phyloP scores from a whole-genome alignment of 2,888 invertebrate species.

The Apomyelois bistriatella region DNA sequence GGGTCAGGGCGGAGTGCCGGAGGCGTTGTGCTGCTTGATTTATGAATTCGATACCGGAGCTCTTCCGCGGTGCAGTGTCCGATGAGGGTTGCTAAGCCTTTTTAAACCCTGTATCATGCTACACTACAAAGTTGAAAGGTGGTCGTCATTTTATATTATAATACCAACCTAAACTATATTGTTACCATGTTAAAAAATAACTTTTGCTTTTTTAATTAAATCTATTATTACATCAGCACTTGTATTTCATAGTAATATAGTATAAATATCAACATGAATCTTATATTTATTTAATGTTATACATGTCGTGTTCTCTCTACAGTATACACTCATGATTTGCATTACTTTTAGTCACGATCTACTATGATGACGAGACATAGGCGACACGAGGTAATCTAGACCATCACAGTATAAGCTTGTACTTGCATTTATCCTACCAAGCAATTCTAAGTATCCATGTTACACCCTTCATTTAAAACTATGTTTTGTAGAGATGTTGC shows the following conservation, averaged over 20 bases:
- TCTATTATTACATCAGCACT: no score
- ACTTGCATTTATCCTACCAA: slow-evolving; percentile 1
- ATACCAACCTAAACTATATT: not conserved
- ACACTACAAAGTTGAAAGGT: not conserved
- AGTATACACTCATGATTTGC: not conserved
- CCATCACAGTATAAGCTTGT: slow-evolving; percentile 25
- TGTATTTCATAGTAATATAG: no score
- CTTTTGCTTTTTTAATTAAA: no score
- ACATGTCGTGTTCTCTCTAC: not conserved
- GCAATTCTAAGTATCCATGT: slow-evolving; percentile 9
- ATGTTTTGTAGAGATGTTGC: slow-evolving; percentile 39
- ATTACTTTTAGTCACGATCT: slow-evolving; percentile 4
- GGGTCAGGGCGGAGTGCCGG: slow-evolving; percentile 57
- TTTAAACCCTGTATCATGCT: slow-evolving; percentile 34
- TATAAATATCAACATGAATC: no score
- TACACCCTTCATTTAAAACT: slow-evolving; percentile 29
- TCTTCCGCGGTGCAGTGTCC: slow-evolving; percentile 72
- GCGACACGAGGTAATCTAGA: slow-evolving; percentile 26
- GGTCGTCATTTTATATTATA: not conserved
- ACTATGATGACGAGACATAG: slow-evolving; percentile 21
- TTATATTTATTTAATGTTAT: not conserved
- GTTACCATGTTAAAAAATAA: no score
- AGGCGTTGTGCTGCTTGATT: slow-evolving; percentile 68
- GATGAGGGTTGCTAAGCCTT: slow-evolving; percentile 56
- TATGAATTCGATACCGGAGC: slow-evolving; percentile 67